Evolutionary conservation across 2,113 vertebrate species (phyloP), one percentile per base, ranked within the genome.

Genomic region (Poeciliopsis turrubarensis): DNA sequence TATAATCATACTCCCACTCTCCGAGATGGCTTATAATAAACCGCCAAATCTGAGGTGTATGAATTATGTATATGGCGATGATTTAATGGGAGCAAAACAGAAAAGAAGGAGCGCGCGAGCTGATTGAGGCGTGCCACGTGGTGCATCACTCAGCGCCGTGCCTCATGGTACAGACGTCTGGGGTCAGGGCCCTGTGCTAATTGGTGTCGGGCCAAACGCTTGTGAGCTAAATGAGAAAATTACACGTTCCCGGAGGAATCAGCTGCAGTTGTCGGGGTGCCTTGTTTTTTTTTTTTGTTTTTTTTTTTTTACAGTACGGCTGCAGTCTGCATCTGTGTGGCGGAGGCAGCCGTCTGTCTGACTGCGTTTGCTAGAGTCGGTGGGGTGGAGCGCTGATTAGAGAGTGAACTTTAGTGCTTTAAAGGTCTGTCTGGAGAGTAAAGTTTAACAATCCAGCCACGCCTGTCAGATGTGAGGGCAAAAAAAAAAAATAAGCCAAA

Each of bases 201-300:
- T 94, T 94, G 93, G 92, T 92, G 89, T 92, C 89, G 90, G 91
- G 92, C 92, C 80, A 71, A 90, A 83, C 78, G 90, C 92, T 94
- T 84, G 81, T 87, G 88, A 89, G 89, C 90, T 84, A 94, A 94
- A 95, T 95, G 93, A 94, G 94, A 90, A 94, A 95, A 95, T 94
- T 93, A 94, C 89, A 94, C 82, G 90, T 94, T 94, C 87, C 67
- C 70, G 86, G 84, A 85, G 83, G 89, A 94, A 93, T 93, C 93
- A 93, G 89, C 89, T 83, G 89, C 90, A 71, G 91, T 89, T 92
- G 91, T 89, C 79, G 79, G 75, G 83, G 74, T 70, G 87, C 68
- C 79, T 83, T 87, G 1, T 32, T 32, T 32, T 30, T 2, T 30
- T 34, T 34, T 34, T 34, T 34, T 88, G 8, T 32, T 32, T 30